Conservation (phyloP, 2,888 invertebrate genomes). For the Drosophila maculinotata region DNA sequence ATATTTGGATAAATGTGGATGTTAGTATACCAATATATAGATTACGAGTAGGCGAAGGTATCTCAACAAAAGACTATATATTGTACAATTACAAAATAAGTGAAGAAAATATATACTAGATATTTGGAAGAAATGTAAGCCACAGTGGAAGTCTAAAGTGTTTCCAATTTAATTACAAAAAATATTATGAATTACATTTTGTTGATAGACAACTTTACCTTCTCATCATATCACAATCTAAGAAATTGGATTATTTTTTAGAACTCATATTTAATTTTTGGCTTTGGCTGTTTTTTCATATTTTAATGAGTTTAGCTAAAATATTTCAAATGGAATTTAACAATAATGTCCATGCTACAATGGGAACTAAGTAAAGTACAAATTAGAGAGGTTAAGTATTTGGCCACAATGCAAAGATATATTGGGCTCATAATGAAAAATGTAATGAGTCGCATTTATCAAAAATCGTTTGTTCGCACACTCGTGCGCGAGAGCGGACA, state of each 20-base stretch:
- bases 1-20: not conserved
- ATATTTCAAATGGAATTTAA: no score
- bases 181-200: no score
- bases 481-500: conserved; percentile 25
- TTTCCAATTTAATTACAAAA: not conserved
- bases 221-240: no score
- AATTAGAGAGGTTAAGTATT: conserved; percentile 20
- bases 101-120: no score
- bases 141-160: no score
- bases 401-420: conserved; percentile 60
- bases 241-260: no score
- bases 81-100: no score
- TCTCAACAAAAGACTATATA: no score
- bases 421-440: conserved; percentile 71
- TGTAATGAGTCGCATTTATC: conserved; percentile 76
- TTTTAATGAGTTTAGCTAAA: conserved; percentile 1
- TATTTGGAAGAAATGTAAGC: no score
- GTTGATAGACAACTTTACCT: no score
- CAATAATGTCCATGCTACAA: conserved; percentile 35
- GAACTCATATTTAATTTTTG: not conserved
- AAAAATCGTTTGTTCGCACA: conserved; percentile 73
- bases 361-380: conserved; percentile 28
- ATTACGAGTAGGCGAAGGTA: not conserved
- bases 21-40: not conserved
- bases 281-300: not conserved